phyloP scores from a whole-genome alignment of 1,140 invertebrate genomes.

The Bathynomus jamesi region DNA sequence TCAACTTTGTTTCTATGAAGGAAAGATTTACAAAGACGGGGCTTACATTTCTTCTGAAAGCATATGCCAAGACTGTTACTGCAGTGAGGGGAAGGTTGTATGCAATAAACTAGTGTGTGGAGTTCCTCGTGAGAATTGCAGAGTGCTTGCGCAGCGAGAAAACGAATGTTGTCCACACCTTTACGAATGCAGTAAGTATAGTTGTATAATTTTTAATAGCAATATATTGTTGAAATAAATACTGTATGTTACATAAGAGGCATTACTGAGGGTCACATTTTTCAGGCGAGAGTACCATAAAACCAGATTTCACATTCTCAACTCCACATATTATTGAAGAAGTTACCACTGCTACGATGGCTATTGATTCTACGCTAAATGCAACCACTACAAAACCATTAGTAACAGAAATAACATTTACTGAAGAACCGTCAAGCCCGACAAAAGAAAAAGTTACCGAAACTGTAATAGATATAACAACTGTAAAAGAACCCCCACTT shows the following conservation, averaged over 20 bases:
- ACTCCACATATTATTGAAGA: not conserved
- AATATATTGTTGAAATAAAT: not conserved
- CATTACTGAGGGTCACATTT: too few species aligned
- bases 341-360: not conserved
- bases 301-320: not conserved
- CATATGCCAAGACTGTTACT: constrained; percentile 41
- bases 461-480: not conserved
- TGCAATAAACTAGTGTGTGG: constrained; percentile 42
- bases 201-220: too few species aligned
- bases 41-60: constrained; percentile 38
- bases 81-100: constrained; percentile 40
- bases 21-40: constrained; percentile 37
- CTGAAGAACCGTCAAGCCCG: too few species aligned
- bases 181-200: constrained; percentile 34
- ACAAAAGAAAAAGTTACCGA: not conserved
- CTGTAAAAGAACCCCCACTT: not conserved
- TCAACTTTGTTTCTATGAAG: not conserved
- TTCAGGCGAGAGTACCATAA: not conserved
- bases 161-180: constrained; percentile 21
- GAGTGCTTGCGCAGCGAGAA: not conserved
- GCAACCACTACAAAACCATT: not conserved
- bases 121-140: constrained; percentile 29
- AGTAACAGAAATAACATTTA: too few species aligned
- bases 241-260: not conserved
- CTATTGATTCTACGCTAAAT: not conserved